Evolutionary conservation across 2,888 invertebrate genomes (phyloP).

Genomic region (Thera obeliscata): DNA sequence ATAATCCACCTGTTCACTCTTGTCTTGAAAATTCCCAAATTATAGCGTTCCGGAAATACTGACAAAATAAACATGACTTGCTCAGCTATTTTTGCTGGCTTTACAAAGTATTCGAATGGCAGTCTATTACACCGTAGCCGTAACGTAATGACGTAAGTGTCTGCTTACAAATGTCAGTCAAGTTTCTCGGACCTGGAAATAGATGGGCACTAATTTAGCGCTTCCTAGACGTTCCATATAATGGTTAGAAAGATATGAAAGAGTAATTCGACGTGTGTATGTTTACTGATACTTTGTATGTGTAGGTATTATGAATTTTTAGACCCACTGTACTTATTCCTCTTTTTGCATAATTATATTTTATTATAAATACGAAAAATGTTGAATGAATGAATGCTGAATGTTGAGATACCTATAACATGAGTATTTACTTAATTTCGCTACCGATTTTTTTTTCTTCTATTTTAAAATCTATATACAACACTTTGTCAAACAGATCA

Average conservation of each 20-base stretch:
- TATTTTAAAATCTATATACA: background rate
- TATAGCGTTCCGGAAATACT: no score
- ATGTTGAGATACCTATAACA: no score
- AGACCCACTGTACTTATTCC: no score
- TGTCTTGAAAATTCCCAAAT: no score
- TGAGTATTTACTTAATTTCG: no score
- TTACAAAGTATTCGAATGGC: constrained; percentile 41
- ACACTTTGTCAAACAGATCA: background rate
- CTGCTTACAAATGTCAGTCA: constrained; percentile 42
- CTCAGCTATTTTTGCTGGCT: constrained; percentile 6
- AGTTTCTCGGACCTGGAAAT: constrained; percentile 35
- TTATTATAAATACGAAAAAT: no score
- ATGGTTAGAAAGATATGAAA: constrained; percentile 13
- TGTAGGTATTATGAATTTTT: background rate
- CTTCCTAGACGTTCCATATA: constrained; percentile 13
- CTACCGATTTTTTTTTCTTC: no score
- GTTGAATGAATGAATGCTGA: no score
- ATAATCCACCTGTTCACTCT: no score
- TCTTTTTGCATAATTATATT: no score
- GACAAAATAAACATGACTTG: background rate
- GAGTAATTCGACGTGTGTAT: constrained; percentile 6
- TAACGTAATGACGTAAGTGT: constrained; percentile 43
- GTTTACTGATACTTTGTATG: background rate
- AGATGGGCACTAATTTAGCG: constrained; percentile 28
- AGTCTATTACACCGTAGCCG: constrained; percentile 45